Evolutionary conservation across 2,888 invertebrate genomes (phyloP).

Genomic region (Tinea pellionella): DNA sequence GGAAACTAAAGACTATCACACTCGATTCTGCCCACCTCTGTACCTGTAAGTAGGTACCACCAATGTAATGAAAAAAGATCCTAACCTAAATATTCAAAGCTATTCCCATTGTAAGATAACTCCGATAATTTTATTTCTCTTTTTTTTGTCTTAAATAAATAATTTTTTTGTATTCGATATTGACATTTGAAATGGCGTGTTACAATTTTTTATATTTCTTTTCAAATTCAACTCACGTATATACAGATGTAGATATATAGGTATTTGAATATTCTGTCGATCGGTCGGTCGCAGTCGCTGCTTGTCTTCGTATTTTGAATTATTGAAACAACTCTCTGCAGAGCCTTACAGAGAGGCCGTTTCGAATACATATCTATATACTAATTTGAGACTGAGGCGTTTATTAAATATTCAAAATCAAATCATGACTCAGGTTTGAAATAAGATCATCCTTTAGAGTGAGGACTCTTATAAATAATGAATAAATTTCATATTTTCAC

Average conservation of each 20-base stretch:
- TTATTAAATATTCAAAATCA: conserved; percentile 1
- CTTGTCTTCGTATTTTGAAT: neutral
- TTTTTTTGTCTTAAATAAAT: too few relatives aligned
- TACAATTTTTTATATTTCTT: neutral
- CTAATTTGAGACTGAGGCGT: neutral
- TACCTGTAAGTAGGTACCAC: too few relatives aligned
- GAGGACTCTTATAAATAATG: neutral
- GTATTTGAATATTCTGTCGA: neutral
- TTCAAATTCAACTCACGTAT: neutral
- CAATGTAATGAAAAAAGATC: too few relatives aligned
- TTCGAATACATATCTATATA: neutral
- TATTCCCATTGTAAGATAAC: too few relatives aligned
- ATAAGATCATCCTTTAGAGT: neutral
- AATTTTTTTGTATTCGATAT: too few relatives aligned
- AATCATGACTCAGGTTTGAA: neutral
- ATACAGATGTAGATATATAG: neutral
- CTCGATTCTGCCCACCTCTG: too few relatives aligned
- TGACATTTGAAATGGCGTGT: neutral
- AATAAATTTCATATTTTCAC: neutral
- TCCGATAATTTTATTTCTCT: neutral
- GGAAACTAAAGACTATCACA: too few relatives aligned
- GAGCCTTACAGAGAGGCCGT: neutral
- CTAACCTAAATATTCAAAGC: too few relatives aligned
- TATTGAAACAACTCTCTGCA: neutral
- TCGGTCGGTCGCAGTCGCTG: neutral